phyloP scores from a whole-genome alignment of 2,113 vertebrate genomes.

The Tragelaphus strepsiceros region DNA sequence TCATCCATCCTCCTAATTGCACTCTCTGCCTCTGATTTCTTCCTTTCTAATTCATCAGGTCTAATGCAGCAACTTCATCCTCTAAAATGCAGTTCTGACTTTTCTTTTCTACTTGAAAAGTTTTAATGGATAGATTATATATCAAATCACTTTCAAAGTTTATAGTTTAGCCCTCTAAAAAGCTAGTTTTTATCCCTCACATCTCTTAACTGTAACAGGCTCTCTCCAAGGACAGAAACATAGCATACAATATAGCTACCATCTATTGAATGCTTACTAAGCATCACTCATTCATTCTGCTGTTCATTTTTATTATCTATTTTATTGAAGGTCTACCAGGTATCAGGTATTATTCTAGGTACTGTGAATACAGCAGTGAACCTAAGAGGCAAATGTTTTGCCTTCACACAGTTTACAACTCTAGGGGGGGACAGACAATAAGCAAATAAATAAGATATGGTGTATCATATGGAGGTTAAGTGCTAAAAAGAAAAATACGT shows the following conservation, averaged over 20 bases:
- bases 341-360: neutral
- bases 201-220: neutral
- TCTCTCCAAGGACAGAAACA: neutral
- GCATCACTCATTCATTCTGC: neutral
- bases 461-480: neutral
- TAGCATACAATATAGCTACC: neutral
- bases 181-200: neutral
- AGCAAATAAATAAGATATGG: neutral
- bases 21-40: neutral
- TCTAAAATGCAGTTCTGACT: neutral
- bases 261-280: neutral
- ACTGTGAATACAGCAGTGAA: neutral
- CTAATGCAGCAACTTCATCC: neutral
- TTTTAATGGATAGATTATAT: neutral
- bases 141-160: constrained; percentile 11
- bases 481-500: neutral
- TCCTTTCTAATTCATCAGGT: neutral
- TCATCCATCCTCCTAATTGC: neutral
- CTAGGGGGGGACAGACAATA: neutral
- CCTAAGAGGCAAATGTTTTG: neutral
- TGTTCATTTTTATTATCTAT: neutral
- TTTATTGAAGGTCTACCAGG: neutral
- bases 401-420: neutral
- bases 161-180: neutral
- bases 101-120: neutral